Base-by-base conservation (phyloP, 2,888 invertebrate species). In the Lagria hirta region DNA sequence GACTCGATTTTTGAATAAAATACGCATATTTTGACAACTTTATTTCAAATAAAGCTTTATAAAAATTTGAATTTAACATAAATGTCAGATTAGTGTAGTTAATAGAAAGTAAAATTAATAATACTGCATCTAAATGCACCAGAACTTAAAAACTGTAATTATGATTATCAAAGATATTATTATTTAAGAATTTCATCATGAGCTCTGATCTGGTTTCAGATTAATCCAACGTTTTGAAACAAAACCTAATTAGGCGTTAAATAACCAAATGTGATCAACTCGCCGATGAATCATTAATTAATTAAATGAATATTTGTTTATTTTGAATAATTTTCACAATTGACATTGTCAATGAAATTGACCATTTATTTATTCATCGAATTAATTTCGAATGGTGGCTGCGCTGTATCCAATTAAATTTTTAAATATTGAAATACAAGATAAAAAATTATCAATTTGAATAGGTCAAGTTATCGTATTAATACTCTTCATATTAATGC, bases 231-330 rank as follows among this genome's bases (percentile, higher is more conserved):
- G 27, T 17, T 23, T 16, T 23, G 21, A 24, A 34, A 24, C 17
- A 4, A 13, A 16, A 7, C 37, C 37, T 28, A 36, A 37, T 28
- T 28, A 37, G 37, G 37, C 36, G 14, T 7, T 36, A 27, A 36
- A 26, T 27, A 36, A 36, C 27, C 17, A 16, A 36, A 33, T 23
- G 23, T 33, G 17, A 12, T 14, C 36, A 36, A 16, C 17, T 2
- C 22, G n/a, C n/a, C n/a, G 40, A 26, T 40, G 40, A 40, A 24
- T 40, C 40, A 40, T 40, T 40, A 24, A 40, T 40, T 40, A 24
- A 30, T 40, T 40, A 40, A 37, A 37, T 23, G 13, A 33, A 23
- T 13, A 20, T 40, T 40, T 40, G 32, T 40, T 40, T 40, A 30
- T 40, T 40, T 38, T 40, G 27, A 28, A 23, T 32, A 30, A 16